Evolutionary conservation across 2,888 invertebrate species (phyloP), one percentile per base, ranked within the genome.

Genomic region (Bombylius major): DNA sequence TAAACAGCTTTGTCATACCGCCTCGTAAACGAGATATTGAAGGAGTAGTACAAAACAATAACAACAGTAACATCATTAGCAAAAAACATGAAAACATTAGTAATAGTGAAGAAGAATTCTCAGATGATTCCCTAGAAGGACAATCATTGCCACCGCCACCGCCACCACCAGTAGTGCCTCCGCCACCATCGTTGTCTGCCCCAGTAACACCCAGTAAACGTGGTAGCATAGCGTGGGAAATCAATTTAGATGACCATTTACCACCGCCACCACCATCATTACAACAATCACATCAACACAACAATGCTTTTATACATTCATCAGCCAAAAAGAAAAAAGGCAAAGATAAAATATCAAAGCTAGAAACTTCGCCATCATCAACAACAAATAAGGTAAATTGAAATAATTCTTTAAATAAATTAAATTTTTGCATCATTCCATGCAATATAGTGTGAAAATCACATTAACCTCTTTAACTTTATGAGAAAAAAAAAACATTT

Each of bases 191-290:
- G 13, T 59, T 66, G 46, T 70, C 72, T 14, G 71, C 71, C 13
- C 79, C 80, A 45, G 73, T 76, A 56, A 79, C 80, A 61, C 80
- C 80, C 64, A 82, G 82, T 68, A 88, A 88, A 76, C 80, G 87
- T 65, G 84, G 85, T 69, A 88, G 89, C 69, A 88, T 89, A 64
- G 89, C 89, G 60, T 89, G 90, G 89, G 89, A 90, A 78, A 89
- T 90, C 61, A 84, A 89, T 60, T 78, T 90, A 65, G 83, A 82
- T 69, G 54, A 60, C 60, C 34, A 61, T 54, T 53, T 58, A 13
- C 58, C 60, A 33, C 60, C 60, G 14, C 60, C 60, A 11, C 56
- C 59, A 11, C 11, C 47, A n/a, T 45, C 49, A 50, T 39, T 50
- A 58, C 59, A 53, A 31, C 54, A 34, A 13, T 13, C 32, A 13